Evolutionary conservation across 2,888 invertebrate species (phyloP), one percentile per base, ranked within the genome.

Genomic region (Zygothrica quintamaculata): DNA sequence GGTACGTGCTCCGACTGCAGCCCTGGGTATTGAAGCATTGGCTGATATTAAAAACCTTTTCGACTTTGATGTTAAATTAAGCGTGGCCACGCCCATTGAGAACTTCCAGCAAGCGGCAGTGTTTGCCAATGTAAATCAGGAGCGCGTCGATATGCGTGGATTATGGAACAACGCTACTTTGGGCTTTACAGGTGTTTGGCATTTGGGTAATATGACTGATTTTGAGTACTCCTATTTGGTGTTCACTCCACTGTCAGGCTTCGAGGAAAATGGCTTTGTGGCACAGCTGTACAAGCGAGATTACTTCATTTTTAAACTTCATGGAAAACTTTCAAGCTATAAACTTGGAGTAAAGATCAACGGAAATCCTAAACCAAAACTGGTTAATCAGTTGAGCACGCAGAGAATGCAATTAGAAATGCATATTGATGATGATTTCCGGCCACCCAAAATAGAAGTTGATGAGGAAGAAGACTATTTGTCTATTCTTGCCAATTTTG

Each of bases 161-260:
- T 94, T 94, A 13, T 96, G 95, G 93, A 95, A 96, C 73, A 93
- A 93, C 44, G 92, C 95, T 82, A 93, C 94, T 46, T 92, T 94
- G 22, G 96, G 96, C 6, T 95, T 96, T 88, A 94, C 94, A 0
- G 96, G 96, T 36, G 94, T 95, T 36, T 96, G 96, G 95, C 94
- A 88, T 18, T 84, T 84, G 71, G 53, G 68, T 0, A 92, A 93
- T 43, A 88, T 94, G 12, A 93, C 93, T 8, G 94, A 96, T 90
- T 95, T 96, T 69, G 94, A 96, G 67, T 96, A 96, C 89, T 93
- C 95, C 0, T 96, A 95, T 89, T 93, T 94, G 74, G 90, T 96
- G 34, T 95, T 94, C 85, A 95, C 96, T 0, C 96, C 96, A 0
- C 89, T 96, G n/a, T 93, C 94, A 77, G 94, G 94, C 3, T 94